Evolutionary conservation across 2,888 invertebrate species (phyloP).

Genomic region (Rhingia campestris): DNA sequence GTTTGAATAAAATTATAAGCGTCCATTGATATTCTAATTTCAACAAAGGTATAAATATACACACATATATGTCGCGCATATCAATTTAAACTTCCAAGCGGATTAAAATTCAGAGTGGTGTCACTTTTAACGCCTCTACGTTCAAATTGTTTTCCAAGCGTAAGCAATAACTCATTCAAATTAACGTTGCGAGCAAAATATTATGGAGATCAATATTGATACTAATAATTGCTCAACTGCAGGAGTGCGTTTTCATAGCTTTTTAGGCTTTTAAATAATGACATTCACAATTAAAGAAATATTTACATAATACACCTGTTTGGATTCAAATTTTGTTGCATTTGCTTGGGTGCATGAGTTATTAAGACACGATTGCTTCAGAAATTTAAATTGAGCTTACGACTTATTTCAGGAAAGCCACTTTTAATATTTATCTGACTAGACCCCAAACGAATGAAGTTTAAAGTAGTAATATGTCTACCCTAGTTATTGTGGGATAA

Average conservation of each 20-base stretch:
- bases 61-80: no score
- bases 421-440: no score
- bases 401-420: no score
- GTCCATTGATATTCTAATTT: background rate
- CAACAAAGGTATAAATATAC: no score
- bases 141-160: background rate
- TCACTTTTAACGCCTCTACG: constrained; percentile 8
- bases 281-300: background rate
- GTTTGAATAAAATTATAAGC: constrained; percentile 7
- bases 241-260: background rate
- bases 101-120: constrained; percentile 8
- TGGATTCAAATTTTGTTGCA: background rate
- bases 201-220: background rate
- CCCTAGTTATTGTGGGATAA: no score
- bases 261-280: background rate
- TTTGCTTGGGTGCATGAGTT: no score
- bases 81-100: no score
- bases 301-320: constrained; percentile 2
- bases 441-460: no score
- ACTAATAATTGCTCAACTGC: background rate
- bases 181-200: background rate
- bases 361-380: no score
- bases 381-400: no score
- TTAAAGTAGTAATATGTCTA: no score
- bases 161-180: background rate